phyloP scores from a whole-genome alignment of 2,113 vertebrate genomes.

The Tachuris rubrigastra region DNA sequence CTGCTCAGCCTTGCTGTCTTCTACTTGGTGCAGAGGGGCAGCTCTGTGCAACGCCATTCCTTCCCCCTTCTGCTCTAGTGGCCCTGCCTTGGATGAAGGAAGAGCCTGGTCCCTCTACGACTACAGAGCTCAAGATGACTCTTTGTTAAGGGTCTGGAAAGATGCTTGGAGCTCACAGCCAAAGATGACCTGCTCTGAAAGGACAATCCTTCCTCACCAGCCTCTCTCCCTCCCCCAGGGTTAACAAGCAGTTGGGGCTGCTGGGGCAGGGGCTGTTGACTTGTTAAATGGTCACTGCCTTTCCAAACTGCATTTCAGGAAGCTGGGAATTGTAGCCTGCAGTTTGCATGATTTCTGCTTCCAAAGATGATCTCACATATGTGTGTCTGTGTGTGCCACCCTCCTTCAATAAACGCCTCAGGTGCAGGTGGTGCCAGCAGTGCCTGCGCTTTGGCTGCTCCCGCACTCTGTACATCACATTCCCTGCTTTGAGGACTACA shows the following conservation, averaged over 20 bases:
- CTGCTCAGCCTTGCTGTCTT: background rate
- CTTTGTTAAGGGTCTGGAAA: background rate
- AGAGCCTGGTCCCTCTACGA: background rate
- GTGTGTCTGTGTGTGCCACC: no score
- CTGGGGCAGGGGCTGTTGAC: background rate
- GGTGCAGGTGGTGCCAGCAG: rapidly evolving
- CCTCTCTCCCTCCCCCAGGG: background rate
- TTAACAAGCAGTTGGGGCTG: background rate
- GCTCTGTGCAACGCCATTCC: background rate
- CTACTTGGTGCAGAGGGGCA: background rate
- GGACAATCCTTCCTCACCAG: background rate
- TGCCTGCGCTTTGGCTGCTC: background rate
- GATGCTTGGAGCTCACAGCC: background rate
- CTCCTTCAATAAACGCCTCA: background rate
- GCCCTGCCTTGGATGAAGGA: background rate
- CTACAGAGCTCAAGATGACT: background rate
- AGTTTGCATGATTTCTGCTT: background rate
- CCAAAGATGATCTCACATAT: background rate
- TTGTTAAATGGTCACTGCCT: background rate
- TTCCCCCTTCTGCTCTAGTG: background rate
- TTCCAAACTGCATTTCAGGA: background rate
- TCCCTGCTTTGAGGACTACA: background rate
- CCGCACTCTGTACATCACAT: background rate
- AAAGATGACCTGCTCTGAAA: background rate
- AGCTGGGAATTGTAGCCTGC: background rate